phyloP scores from a whole-genome alignment of 2,797 vertebrate species.

The Schizopygopsis malacanthus region DNA sequence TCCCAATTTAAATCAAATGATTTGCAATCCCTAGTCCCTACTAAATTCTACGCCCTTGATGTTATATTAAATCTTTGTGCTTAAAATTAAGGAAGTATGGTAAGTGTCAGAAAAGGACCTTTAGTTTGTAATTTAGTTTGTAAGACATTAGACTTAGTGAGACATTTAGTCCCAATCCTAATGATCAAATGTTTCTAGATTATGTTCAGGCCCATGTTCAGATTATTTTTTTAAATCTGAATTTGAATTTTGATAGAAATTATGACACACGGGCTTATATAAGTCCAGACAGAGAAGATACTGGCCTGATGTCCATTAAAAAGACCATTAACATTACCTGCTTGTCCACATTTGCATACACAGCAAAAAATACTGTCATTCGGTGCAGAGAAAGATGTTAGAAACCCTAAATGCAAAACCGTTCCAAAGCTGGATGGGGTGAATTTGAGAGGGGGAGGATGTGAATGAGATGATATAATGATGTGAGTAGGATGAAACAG shows the following conservation, averaged over 20 bases:
- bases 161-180: background rate
- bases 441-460: slow-evolving; percentile 32
- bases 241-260: background rate
- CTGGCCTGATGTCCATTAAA: background rate
- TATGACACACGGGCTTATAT: background rate
- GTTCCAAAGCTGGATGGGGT: background rate
- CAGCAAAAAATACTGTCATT: slow-evolving; percentile 8
- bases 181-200: background rate
- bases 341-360: background rate
- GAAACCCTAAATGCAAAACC: background rate
- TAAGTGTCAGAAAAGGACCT: background rate
- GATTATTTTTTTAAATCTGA: background rate
- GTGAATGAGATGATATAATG: slow-evolving; percentile 20
- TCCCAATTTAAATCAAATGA: too few relatives aligned
- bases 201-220: background rate
- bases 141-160: background rate
- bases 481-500: slow-evolving; percentile 32
- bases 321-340: background rate
- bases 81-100: background rate
- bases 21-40: too few relatives aligned
- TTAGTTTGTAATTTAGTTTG: background rate
- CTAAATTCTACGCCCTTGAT: too few relatives aligned
- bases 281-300: background rate
- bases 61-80: background rate
- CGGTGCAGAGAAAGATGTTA: slow-evolving; percentile 3